Base-by-base conservation (phyloP, 2,888 invertebrate genomes). In the Antheraea yamamai region DNA sequence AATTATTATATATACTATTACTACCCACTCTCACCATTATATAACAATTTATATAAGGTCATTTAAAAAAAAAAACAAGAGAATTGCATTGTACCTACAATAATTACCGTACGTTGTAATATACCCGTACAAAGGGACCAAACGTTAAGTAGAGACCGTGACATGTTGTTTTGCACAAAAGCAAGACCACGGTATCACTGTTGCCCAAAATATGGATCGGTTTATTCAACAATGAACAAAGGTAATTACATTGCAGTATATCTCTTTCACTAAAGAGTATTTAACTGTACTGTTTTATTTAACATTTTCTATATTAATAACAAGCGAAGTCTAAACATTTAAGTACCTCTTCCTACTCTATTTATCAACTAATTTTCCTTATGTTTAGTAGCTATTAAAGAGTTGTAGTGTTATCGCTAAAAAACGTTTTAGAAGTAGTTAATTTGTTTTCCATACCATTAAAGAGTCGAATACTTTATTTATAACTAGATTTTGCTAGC, bases 111-210 rank as follows among this genome's bases (percentile, higher is more conserved):
- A 16, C 30, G 16, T 66, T 51, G 68, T 72, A 52, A 73, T 68
- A 77, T 77, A 75, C 74, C 73, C 75, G 74, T 74, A 77, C 76
- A 79, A 83, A 80, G 81, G 82, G 30, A 81, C 79, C 78, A 77
- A 80, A 82, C 82, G 85, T 82, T 81, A 85, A 83, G 81, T 81
- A 80, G 75, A 79, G 78, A 81, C 79, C 64, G 26, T 85, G 83
- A 83, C 85, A 80, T 78, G 82, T 81, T 82, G 81, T 85, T 87
- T 87, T 83, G 82, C 79, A 76, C 76, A 74, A 76, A 80, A 77
- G 73, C 74, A 71, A 79, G 79, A 79, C 80, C 77, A 77, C 74
- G 47, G 73, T 75, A 77, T 76, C 78, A 79, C 83, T 82, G 16
- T 16, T 66, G 16, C 64, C 71, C 80, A 79, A 76, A 80, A 78